These are phyloP conservation scores for Chaetodon trifasciatus DNA, from an alignment of 2,797 vertebrate species.

Conservation along the genomic window DNA sequence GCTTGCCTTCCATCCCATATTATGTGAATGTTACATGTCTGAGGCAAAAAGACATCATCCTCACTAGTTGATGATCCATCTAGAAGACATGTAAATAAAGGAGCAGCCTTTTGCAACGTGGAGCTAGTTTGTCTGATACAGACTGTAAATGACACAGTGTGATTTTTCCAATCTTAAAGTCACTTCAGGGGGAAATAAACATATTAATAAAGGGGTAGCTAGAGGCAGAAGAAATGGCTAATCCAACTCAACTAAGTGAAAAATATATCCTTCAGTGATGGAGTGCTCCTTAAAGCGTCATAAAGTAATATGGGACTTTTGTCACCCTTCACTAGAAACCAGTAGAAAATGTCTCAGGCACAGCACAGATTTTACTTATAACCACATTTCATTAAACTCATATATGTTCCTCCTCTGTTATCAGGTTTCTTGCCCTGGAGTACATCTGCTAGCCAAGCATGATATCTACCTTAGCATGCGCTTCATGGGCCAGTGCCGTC, in stretches of 20 bases:
- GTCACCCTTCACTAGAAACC: background rate
- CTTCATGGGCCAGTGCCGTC: slow-evolving; percentile 83
- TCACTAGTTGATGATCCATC: background rate
- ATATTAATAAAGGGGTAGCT: background rate
- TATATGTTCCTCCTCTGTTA: slow-evolving; percentile 6
- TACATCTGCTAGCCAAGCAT: slow-evolving; percentile 85
- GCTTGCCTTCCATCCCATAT: too few relatives aligned
- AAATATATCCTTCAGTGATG: background rate
- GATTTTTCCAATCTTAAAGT: background rate
- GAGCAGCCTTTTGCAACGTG: background rate
- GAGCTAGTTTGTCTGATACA: background rate
- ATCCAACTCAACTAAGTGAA: background rate
- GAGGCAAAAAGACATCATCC: too few relatives aligned
- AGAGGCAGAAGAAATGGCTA: background rate
- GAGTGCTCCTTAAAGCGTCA: background rate
- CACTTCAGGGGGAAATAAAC: background rate
- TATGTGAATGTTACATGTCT: background rate
- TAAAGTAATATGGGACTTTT: background rate
- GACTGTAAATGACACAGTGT: background rate
- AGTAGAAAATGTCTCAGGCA: background rate
- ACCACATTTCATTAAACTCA: background rate
- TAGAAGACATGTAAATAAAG: background rate
- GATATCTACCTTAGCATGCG: slow-evolving; percentile 85
- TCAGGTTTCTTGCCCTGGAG: slow-evolving; percentile 87
- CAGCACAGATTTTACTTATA: background rate